Evolutionary conservation across 1,140 invertebrate genomes (phyloP).

Genomic region (Cecropterus lyciades): DNA sequence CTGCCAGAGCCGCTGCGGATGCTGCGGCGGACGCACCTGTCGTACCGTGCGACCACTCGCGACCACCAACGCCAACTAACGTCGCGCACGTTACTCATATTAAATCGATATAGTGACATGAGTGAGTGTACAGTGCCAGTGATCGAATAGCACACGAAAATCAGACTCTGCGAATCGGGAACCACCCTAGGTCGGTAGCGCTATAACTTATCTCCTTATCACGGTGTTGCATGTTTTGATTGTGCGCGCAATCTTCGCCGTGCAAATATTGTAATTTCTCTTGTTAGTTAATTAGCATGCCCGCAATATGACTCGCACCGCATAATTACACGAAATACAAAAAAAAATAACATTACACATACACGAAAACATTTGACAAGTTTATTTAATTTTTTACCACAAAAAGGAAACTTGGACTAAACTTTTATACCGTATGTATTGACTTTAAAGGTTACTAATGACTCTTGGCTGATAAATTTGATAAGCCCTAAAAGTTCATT

Average conservation of each 20-base stretch:
- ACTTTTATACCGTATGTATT: no score
- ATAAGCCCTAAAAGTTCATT: no score
- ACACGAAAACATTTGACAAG: not conserved
- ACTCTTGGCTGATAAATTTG: no score
- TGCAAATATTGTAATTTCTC: conserved; percentile 48
- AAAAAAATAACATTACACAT: conserved; percentile 14
- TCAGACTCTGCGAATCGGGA: conserved; percentile 54
- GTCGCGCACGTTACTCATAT: conserved; percentile 24
- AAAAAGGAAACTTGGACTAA: not conserved
- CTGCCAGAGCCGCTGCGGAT: conserved; percentile 69
- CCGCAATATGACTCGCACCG: conserved; percentile 23
- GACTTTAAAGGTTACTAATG: no score
- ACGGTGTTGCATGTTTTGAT: conserved; percentile 58
- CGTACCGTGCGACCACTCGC: conserved; percentile 38
- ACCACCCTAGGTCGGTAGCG: conserved; percentile 69
- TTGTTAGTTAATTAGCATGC: conserved; percentile 31
- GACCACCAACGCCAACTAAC: conserved; percentile 31
- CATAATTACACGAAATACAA: conserved; percentile 20
- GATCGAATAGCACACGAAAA: conserved; percentile 44
- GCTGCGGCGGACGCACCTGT: conserved; percentile 71
- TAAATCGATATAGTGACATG: conserved; percentile 48
- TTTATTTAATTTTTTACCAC: not conserved
- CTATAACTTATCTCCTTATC: conserved; percentile 66
- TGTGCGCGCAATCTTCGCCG: conserved; percentile 55
- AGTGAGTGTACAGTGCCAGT: conserved; percentile 68